Evolutionary conservation across 2,113 vertebrate species (phyloP).

Genomic region (Xiphorhynchus elegans): DNA sequence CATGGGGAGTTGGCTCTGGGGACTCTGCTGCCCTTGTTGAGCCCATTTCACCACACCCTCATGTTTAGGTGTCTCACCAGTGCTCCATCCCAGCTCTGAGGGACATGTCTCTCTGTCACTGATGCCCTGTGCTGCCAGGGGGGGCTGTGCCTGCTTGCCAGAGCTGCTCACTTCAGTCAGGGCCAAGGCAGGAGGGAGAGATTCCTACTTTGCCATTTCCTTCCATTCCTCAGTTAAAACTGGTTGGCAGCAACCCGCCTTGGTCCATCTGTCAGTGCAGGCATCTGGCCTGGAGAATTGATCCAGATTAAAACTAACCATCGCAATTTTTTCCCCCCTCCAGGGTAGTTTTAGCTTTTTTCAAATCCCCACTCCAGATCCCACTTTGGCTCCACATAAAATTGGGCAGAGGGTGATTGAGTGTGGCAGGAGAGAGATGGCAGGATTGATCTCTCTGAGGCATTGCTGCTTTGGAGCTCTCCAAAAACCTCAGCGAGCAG

Average conservation of each 20-base stretch:
- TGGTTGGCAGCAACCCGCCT: constrained; percentile 4
- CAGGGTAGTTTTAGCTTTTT: constrained; percentile 1
- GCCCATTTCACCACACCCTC: neutral
- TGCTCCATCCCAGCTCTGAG: neutral
- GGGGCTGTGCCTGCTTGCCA: neutral
- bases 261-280: neutral
- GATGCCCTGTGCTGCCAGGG: neutral
- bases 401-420: neutral
- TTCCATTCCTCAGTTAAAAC: neutral
- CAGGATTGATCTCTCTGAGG: neutral
- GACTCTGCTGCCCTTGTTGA: neutral
- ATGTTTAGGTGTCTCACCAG: neutral
- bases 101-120: neutral
- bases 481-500: neutral
- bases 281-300: constrained; percentile 43
- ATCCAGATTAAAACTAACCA: constrained; percentile 49
- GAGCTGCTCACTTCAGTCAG: neutral
- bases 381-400: neutral
- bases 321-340: neutral
- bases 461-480: neutral
- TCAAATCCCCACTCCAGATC: neutral
- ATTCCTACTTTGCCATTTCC: neutral
- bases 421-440: neutral
- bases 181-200: neutral
- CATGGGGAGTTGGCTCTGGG: neutral